Percentiles rank a stretch among this genome's conserved stretches.
Evolutionary conservation across 1,140 invertebrate species (phyloP).

Genomic region (Ylistrum balloti): DNA sequence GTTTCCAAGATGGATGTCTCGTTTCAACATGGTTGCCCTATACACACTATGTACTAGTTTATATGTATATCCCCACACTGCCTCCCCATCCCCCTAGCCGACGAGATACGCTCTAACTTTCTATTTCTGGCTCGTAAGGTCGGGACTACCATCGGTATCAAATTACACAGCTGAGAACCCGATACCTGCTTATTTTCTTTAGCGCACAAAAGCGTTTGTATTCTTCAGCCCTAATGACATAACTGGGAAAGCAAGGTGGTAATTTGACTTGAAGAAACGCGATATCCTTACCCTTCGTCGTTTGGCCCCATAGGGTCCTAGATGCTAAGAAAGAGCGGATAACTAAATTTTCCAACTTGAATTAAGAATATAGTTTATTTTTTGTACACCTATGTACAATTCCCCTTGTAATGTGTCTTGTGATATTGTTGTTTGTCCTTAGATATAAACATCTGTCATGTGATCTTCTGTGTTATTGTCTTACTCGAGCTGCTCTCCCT

Average conservation of each 20-base stretch:
- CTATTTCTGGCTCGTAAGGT: not conserved
- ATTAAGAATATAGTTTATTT: not conserved
- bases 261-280: not conserved
- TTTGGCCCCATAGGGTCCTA: not conserved
- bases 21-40: constrained; percentile 28
- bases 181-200: constrained; percentile 26
- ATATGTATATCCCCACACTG: not conserved
- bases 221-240: not conserved
- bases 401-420: not conserved
- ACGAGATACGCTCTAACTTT: constrained; percentile 18
- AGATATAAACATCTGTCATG: not conserved
- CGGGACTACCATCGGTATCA: not conserved
- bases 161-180: constrained; percentile 21
- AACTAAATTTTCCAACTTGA: not conserved
- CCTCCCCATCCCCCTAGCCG: not conserved
- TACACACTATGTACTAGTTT: not conserved
- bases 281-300: not conserved
- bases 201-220: constrained; percentile 37
- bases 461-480: not conserved
- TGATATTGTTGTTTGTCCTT: not conserved
- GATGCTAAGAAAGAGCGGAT: not conserved
- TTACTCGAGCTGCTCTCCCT: not conserved
- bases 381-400: not conserved
- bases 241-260: not conserved
- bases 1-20: not conserved